Evolutionary conservation across 2,888 invertebrate genomes (phyloP).

Genomic region (Tanypteryx hageni): DNA sequence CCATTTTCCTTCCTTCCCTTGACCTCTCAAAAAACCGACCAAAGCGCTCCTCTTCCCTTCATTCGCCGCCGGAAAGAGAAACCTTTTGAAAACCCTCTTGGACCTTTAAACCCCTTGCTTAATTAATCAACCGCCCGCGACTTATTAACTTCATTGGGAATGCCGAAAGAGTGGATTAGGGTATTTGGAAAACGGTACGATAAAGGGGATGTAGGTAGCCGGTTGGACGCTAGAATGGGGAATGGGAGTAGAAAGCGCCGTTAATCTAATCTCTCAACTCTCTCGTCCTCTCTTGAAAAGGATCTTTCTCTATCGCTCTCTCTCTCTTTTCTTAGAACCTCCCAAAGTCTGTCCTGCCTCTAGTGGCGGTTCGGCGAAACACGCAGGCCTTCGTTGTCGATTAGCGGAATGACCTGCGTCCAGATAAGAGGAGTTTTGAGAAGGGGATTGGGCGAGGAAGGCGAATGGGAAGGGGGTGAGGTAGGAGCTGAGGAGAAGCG

Average conservation of each 20-base stretch:
- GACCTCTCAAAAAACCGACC: background rate
- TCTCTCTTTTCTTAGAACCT: background rate
- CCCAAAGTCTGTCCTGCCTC: background rate
- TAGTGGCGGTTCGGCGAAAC: background rate
- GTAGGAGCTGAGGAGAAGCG: background rate
- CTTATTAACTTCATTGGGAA: slow-evolving; percentile 60
- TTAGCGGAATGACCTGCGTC: slow-evolving; percentile 25
- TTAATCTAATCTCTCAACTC: slow-evolving; percentile 49
- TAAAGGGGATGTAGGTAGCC: background rate
- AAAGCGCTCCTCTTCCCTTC: slow-evolving; percentile 18
- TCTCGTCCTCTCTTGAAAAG: background rate
- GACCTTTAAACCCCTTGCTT: slow-evolving; percentile 15
- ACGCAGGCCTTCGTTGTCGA: background rate
- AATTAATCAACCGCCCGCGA: slow-evolving; percentile 59
- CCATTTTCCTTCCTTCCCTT: background rate
- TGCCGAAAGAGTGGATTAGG: slow-evolving; percentile 59
- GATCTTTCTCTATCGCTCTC: background rate
- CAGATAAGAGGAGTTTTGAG: background rate
- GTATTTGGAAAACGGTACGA: background rate
- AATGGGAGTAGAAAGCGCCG: background rate
- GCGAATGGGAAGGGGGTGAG: background rate
- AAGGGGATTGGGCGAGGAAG: background rate
- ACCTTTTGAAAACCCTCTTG: background rate
- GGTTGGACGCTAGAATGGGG: no score
- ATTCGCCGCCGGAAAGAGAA: background rate